Conservation (phyloP, 2,797 vertebrate species). For the Spinibarbus caldwelli region DNA sequence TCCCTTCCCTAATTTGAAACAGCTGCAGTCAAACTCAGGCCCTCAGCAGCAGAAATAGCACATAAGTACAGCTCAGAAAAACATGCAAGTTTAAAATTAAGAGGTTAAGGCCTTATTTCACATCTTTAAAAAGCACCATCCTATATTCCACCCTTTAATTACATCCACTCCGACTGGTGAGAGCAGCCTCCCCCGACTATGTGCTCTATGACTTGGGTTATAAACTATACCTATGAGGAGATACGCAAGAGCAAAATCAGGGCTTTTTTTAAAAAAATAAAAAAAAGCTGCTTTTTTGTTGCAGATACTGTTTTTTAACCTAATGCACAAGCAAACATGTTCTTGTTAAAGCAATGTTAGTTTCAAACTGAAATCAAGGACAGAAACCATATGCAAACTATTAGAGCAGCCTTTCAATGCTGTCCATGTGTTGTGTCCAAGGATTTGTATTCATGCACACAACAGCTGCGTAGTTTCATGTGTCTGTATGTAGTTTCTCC, state of each 20-base stretch:
- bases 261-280: not conserved
- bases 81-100: not conserved
- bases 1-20: constrained; percentile 33
- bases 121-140: not conserved
- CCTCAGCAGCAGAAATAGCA: constrained; percentile 22
- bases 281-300: not conserved
- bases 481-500: not conserved
- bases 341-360: not conserved
- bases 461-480: constrained; percentile 6
- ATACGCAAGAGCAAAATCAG: not conserved
- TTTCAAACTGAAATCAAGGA: not conserved
- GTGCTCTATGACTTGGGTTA: not conserved
- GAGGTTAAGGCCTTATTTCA: constrained; percentile 2
- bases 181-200: not conserved
- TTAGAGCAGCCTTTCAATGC: not conserved
- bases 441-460: not conserved
- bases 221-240: not conserved
- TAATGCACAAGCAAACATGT: not conserved
- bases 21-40: constrained; percentile 12
- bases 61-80: constrained; percentile 41
- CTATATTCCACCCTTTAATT: constrained; percentile 25
- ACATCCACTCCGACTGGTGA: constrained; percentile 42
- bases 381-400: not conserved
- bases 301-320: not conserved
- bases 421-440: not conserved